Base-by-base conservation (phyloP, 2,113 vertebrate genomes). In the Otocyon megalotis region DNA sequence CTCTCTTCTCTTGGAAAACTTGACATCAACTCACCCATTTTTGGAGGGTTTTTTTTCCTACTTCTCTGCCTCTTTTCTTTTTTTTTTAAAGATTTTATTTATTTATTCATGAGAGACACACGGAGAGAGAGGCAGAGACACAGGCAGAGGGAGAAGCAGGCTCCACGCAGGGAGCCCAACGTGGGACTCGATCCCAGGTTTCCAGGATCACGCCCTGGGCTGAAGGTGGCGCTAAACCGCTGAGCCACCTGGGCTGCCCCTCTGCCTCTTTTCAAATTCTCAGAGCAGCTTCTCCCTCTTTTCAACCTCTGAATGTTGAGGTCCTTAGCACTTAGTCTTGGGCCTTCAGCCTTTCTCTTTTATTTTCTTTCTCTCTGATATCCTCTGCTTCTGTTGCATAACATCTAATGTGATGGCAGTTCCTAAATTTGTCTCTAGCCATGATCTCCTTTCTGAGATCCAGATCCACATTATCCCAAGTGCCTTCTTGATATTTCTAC, bases 401-500 rank as follows among this genome's bases (percentile, higher is more conserved):
- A 30, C 17, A 89, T 56, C 14, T 35, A 60, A 60, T 56, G 19
- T 74, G 37, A 58, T 63, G 74, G 50, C 20, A 67, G n/a, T 72
- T 90, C 48, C 24, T 53, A 69, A 62, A n/a, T 69, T 83, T 22
- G 10, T 53, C 62, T 77, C 88, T 71, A 85, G 71, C 43, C 76
- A 82, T 72, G 28, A 63, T 94, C 69, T 80, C 56, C 43, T 79
- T 69, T 71, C 83, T 79, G 58, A 96, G 63, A 94, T 86, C 69
- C 43, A 81, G 54, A 80, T 58, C 53, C 26, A 88, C 19, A 81
- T 24, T 24, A 93, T 69, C 50, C 81, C 81, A 94, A 60, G 48
- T 82, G 32, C n/a, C 58, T 56, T 94, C 58, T 91, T 94, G 60
- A 94, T 28, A 83, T 94, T 96, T 97, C 77, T 58, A 77, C 87